phyloP scores from a whole-genome alignment of 1,140 invertebrate genomes.

The Aplysia californica region DNA sequence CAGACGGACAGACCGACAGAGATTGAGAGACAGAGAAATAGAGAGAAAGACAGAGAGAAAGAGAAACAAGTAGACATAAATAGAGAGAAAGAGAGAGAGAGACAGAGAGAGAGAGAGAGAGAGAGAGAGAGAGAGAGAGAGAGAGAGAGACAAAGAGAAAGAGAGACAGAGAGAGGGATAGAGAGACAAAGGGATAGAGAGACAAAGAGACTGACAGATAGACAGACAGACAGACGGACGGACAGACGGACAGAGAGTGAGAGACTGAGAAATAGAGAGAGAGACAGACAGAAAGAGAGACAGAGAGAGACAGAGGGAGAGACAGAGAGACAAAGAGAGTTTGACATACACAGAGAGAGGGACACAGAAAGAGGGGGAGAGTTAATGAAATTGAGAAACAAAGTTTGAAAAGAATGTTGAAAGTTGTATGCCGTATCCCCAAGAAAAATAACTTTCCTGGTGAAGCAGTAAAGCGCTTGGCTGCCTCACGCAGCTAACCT shows the following conservation, averaged over 20 bases:
- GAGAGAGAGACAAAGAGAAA: neutral
- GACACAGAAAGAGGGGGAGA: too few relatives aligned
- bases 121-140: neutral
- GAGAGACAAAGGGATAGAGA: neutral
- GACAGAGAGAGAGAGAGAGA: neutral
- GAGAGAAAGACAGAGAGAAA: neutral
- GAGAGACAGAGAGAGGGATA: neutral
- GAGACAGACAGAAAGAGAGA: neutral
- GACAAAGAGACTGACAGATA: neutral
- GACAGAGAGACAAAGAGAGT: too few relatives aligned
- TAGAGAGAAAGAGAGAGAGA: neutral
- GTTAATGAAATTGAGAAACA: too few relatives aligned
- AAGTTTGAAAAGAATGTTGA: too few relatives aligned
- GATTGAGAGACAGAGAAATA: neutral
- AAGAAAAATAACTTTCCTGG: too few relatives aligned
- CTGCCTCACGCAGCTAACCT: too few relatives aligned
- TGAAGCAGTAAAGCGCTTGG: too few relatives aligned
- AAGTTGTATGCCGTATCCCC: too few relatives aligned
- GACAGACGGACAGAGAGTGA: neutral
- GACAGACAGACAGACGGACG: neutral
- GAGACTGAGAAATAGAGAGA: neutral
- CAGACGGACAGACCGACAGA: neutral
- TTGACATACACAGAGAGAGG: too few relatives aligned
- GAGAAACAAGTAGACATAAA: neutral
- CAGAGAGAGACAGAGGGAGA: neutral